phyloP scores from a whole-genome alignment of 2,888 invertebrate genomes.

The Drosophila histrio region DNA sequence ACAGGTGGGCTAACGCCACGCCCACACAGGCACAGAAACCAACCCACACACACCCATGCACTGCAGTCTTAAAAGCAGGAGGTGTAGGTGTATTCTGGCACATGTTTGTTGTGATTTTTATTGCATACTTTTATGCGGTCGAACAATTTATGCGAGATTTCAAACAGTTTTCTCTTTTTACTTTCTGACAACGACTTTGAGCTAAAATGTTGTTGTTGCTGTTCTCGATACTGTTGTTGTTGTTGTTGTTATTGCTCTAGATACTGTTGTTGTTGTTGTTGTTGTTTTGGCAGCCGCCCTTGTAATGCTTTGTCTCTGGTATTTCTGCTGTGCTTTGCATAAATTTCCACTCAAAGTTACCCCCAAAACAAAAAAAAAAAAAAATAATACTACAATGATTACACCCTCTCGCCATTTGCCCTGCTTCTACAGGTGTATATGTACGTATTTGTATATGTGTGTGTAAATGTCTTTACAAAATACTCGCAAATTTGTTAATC shows the following conservation, averaged over 20 bases:
- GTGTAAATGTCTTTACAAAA: slow-evolving; percentile 32
- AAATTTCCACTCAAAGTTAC: slow-evolving; percentile 53
- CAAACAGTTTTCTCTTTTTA: slow-evolving; percentile 33
- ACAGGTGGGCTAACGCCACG: slow-evolving; percentile 13
- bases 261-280: not conserved
- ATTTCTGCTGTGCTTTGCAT: slow-evolving; percentile 71
- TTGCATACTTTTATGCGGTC: slow-evolving; percentile 69
- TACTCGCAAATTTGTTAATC: slow-evolving; percentile 54
- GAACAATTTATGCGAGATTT: slow-evolving; percentile 75
- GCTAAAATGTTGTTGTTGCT: not conserved
- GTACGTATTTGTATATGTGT: slow-evolving; percentile 7
- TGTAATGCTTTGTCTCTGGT: slow-evolving; percentile 17
- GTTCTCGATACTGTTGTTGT: slow-evolving; percentile 2
- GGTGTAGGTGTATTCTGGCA: not conserved
- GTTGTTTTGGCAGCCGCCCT: not conserved
- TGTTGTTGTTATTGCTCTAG: not conserved
- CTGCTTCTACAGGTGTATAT: not conserved
- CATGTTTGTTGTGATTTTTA: slow-evolving; percentile 74
- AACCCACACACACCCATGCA: not conserved
- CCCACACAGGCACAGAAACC: not conserved
- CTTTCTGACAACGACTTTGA: not conserved
- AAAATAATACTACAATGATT: slow-evolving; percentile 58
- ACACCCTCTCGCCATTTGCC: not conserved
- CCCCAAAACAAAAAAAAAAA: slow-evolving; percentile 1
- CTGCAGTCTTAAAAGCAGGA: not conserved